phyloP scores from a whole-genome alignment of 2,888 invertebrate genomes.

The Rhamphomyia laevipes region DNA sequence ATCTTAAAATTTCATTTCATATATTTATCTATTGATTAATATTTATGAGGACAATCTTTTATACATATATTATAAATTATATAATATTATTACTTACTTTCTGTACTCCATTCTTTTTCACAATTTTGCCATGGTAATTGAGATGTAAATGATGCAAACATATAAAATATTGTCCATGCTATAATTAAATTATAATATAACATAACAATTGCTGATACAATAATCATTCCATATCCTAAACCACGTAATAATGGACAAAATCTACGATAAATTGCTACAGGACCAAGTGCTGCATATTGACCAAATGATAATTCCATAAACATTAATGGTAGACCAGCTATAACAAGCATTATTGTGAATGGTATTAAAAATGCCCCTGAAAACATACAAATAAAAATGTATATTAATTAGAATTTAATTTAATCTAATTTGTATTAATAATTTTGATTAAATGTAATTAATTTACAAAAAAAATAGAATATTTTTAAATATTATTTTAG shows the following conservation, averaged over 20 bases:
- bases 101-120: constrained; percentile 56
- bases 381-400: constrained; percentile 12
- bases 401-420: not conserved
- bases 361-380: constrained; percentile 74
- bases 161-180: constrained; percentile 68
- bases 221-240: constrained; percentile 63
- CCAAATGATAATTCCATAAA: constrained; percentile 79
- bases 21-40: too few relatives aligned
- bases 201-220: constrained; percentile 64
- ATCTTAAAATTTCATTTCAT: too few relatives aligned
- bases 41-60: too few relatives aligned
- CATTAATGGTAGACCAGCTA: constrained; percentile 69
- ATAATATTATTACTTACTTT: constrained; percentile 36
- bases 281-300: constrained; percentile 67
- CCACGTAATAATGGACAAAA: constrained; percentile 61
- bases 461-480: too few relatives aligned
- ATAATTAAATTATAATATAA: constrained; percentile 65
- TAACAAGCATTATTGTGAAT: constrained; percentile 66
- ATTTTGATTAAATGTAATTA: too few relatives aligned
- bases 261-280: constrained; percentile 67
- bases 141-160: constrained; percentile 54
- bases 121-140: constrained; percentile 62
- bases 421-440: too few relatives aligned
- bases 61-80: too few relatives aligned
- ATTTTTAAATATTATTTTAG: too few relatives aligned